Conservation (phyloP, 2,113 vertebrate genomes). For the Aix galericulata region DNA sequence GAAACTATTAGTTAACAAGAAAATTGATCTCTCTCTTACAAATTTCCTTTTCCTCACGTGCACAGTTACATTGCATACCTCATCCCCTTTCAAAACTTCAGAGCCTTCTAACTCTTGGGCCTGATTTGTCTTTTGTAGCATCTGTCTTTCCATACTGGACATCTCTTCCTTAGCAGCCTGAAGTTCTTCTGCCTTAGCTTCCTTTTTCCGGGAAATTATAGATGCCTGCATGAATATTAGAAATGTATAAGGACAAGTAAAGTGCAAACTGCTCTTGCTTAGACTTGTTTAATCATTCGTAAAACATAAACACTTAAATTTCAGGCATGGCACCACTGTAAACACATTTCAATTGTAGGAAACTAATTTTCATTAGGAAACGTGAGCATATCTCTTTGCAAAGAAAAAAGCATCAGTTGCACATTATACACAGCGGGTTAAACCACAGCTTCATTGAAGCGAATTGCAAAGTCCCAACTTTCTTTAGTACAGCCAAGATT, state of each 20-base stretch:
- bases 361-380: neutral
- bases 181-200: constrained; percentile 92
- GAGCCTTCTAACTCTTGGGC: constrained; percentile 79
- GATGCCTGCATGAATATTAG: constrained; percentile 82
- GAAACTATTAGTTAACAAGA: neutral
- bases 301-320: neutral
- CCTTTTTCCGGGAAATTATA: constrained; percentile 92
- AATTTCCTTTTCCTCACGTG: neutral
- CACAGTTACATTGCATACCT: constrained; percentile 77
- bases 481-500: neutral
- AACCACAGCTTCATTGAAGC: neutral
- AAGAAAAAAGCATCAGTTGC: neutral
- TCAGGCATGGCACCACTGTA: neutral
- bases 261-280: neutral
- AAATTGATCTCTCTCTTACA: neutral
- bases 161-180: constrained; percentile 92
- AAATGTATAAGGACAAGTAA: neutral
- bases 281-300: neutral
- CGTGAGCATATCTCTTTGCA: neutral
- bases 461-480: neutral
- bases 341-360: neutral
- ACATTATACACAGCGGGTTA: neutral
- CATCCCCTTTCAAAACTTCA: constrained; percentile 86
- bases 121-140: constrained; percentile 82
- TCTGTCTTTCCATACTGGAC: constrained; percentile 80